phyloP scores from a whole-genome alignment of 2,797 vertebrate genomes.

The Macropus fuliginosus region DNA sequence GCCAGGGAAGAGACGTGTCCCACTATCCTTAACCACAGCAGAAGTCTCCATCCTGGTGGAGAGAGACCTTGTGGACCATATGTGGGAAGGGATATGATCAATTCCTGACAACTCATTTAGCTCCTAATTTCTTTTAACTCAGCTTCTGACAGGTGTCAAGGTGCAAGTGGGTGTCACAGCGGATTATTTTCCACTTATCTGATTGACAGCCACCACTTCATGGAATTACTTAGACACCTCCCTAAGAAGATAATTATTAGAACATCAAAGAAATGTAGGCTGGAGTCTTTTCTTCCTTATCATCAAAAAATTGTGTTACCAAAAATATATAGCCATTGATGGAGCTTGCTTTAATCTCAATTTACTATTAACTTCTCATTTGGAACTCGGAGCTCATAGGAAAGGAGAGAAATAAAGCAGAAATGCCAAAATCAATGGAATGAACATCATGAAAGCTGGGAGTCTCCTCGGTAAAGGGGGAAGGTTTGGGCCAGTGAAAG shows the following conservation, averaged over 20 bases:
- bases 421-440: neutral
- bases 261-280: slow-evolving; percentile 5
- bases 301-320: neutral
- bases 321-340: neutral
- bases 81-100: neutral
- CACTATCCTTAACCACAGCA: neutral
- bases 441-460: neutral
- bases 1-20: neutral
- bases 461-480: neutral
- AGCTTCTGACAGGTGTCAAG: neutral
- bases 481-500: neutral
- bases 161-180: neutral
- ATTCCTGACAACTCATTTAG: neutral
- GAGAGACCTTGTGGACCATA: neutral
- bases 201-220: slow-evolving; percentile 8
- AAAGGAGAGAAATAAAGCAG: neutral
- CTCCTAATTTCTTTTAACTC: neutral
- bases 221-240: slow-evolving; percentile 16
- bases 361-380: neutral
- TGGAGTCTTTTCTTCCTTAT: neutral
- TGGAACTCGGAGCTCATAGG: neutral
- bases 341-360: neutral
- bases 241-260: slow-evolving; percentile 30
- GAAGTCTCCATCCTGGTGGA: neutral
- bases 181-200: neutral